Percentiles rank a stretch among this genome's conserved stretches.
phyloP scores from a whole-genome alignment of 2,113 vertebrate species.

The Vombatus ursinus region DNA sequence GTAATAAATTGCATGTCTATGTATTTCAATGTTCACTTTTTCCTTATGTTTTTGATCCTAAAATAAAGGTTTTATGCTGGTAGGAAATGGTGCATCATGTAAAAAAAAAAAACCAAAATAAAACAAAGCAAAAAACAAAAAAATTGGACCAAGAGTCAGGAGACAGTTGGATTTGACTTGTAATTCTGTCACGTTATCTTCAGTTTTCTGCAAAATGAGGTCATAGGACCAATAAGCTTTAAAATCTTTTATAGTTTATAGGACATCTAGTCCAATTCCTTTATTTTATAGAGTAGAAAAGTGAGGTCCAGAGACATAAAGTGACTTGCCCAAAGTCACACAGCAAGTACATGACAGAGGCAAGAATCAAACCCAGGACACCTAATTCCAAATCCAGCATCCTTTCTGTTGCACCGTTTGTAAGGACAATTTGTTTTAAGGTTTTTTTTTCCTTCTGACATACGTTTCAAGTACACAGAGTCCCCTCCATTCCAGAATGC shows the following conservation, averaged over 20 bases:
- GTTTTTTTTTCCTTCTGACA: not conserved
- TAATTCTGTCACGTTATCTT: not conserved
- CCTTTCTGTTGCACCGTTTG: not conserved
- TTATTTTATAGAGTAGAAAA: not conserved
- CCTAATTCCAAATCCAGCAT: not conserved
- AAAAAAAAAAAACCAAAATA: not conserved
- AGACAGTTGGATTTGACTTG: not conserved
- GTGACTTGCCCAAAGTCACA: not conserved
- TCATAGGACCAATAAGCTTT: not conserved
- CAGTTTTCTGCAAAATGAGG: not conserved
- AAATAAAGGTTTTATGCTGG: not conserved
- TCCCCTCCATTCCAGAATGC: not conserved
- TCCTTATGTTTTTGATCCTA: not conserved
- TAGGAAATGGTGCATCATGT: not conserved
- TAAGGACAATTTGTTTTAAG: not conserved
- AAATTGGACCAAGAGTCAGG: not conserved
- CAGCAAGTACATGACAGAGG: not conserved
- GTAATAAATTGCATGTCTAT: not conserved
- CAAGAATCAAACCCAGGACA: not conserved
- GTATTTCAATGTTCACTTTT: not conserved
- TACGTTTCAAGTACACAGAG: not conserved
- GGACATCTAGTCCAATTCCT: not conserved
- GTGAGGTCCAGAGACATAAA: not conserved
- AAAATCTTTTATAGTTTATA: not conserved
- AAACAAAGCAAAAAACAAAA: too few relatives aligned